Evolutionary conservation across 2,797 vertebrate genomes (phyloP), one percentile per base, ranked within the genome.

Genomic region (Siniperca scherzeri): DNA sequence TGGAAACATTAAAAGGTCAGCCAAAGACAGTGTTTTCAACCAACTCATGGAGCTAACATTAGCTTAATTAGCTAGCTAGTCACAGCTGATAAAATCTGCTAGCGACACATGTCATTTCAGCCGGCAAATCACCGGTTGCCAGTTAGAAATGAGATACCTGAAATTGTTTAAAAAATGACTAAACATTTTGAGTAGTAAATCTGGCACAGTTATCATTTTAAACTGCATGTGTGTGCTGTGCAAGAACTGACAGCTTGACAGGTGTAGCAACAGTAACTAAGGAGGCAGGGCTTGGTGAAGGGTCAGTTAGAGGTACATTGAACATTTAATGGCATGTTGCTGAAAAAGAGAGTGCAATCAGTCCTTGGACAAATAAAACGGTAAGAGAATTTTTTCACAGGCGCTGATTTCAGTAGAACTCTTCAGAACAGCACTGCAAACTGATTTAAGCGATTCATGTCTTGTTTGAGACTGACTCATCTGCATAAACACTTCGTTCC

Each of bases 401-500:
- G 8, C 57, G 7, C 16, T 10, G 11, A 44, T 56, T 30, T 56
- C 12, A 40, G 16, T 16, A 17, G 27, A 48, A 53, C 14, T 65
- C 62, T 6, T 48, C 40, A 62, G 55, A 78, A 46, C 59, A 27
- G 21, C 50, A 27, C 56, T 70, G 50, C 38, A 65, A 27, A 53
- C 33, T 46, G 64, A 73, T 70, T 81, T n/a, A 71, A 64, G 52
- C 0, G 25, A 81, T 65, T 70, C 52, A 25, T 70, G 53, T 69
- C 61, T 53, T 38, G 44, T 75, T 83, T 64, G 44, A 48, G 60
- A 68, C 38, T 2, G 33, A 56, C 30, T 4, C 25, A 61, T 80
- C 70, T 77, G 72, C 72, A 70, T 25, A 68, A 86, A 65, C 77
- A 62, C 67, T 76, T 69, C 27, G 21, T 16, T 46, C 13, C 7